Conservation (phyloP, 1,140 invertebrate species). For the Drosophila santomea region DNA sequence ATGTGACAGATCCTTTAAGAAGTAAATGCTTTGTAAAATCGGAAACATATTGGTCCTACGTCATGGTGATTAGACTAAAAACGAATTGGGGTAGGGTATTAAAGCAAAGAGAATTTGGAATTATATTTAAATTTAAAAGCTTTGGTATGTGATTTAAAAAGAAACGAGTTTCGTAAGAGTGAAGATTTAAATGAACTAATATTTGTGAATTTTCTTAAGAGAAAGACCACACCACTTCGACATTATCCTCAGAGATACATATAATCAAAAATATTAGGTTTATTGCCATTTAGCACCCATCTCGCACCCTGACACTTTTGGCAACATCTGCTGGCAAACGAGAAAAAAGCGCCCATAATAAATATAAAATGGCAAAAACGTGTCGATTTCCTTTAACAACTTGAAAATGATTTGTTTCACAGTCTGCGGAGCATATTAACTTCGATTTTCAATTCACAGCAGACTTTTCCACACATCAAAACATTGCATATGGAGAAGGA, state of each 20-base stretch:
- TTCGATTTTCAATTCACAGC: conserved; percentile 78
- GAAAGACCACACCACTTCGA: not conserved
- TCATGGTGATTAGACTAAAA: too few species aligned
- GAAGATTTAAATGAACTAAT: not conserved
- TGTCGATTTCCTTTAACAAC: conserved; percentile 82
- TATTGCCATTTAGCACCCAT: conserved; percentile 28
- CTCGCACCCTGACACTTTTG: conserved; percentile 47
- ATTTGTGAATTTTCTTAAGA: not conserved
- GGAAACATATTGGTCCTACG: too few species aligned
- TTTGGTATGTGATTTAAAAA: too few species aligned
- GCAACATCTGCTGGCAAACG: conserved; percentile 62
- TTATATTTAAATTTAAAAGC: too few species aligned
- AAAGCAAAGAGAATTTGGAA: too few species aligned
- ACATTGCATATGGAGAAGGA: conserved; percentile 21
- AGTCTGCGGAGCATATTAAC: conserved; percentile 81
- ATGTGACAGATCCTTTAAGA: not conserved
- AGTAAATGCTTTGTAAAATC: not conserved
- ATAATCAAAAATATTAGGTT: conserved; percentile 70
- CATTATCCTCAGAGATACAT: conserved; percentile 61
- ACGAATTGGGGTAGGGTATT: too few species aligned
- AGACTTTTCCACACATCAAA: conserved; percentile 52
- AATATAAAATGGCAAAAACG: conserved; percentile 84
- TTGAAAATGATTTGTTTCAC: conserved; percentile 84
- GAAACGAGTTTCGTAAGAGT: too few species aligned
- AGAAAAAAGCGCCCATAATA: conserved; percentile 70